Conservation (phyloP, 2,888 invertebrate species). For the Idaea aversata region DNA sequence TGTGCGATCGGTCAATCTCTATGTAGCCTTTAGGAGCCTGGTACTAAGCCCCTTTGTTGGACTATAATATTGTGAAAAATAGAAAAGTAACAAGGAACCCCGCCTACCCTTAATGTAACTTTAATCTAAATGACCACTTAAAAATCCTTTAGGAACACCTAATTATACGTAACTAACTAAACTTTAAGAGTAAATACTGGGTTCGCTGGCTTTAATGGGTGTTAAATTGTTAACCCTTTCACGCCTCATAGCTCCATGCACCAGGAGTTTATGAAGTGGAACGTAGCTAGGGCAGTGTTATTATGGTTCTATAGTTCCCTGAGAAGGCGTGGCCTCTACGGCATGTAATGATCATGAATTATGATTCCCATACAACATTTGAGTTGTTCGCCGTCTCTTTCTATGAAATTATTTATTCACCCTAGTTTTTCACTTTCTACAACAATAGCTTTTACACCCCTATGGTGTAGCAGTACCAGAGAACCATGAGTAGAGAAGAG, state of each 20-base stretch:
- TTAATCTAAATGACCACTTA: neutral
- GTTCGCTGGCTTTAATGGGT: neutral
- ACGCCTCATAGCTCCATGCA: constrained; percentile 24
- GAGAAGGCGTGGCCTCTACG: constrained; percentile 19
- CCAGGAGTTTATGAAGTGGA: constrained; percentile 31
- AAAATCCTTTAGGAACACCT: neutral
- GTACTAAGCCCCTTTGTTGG: constrained; percentile 59
- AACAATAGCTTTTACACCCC: constrained; percentile 58
- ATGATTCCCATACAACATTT: constrained; percentile 24
- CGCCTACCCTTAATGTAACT: constrained; percentile 14
- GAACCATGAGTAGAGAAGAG: constrained; percentile 54
- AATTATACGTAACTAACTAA: neutral
- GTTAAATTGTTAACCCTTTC: constrained; percentile 23
- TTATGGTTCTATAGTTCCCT: neutral
- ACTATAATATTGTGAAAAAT: constrained; percentile 65
- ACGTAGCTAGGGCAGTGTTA: neutral
- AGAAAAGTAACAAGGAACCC: constrained; percentile 34
- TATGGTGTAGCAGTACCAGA: constrained; percentile 64
- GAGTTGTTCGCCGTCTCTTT: constrained; percentile 17
- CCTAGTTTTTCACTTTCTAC: constrained; percentile 22
- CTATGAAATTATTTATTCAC: constrained; percentile 20
- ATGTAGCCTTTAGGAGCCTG: constrained; percentile 57
- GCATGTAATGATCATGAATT: constrained; percentile 12
- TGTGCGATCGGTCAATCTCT: constrained; percentile 73
- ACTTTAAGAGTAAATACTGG: neutral